Conservation (phyloP, 2,888 invertebrate species). For the Exocentrus adspersus region DNA sequence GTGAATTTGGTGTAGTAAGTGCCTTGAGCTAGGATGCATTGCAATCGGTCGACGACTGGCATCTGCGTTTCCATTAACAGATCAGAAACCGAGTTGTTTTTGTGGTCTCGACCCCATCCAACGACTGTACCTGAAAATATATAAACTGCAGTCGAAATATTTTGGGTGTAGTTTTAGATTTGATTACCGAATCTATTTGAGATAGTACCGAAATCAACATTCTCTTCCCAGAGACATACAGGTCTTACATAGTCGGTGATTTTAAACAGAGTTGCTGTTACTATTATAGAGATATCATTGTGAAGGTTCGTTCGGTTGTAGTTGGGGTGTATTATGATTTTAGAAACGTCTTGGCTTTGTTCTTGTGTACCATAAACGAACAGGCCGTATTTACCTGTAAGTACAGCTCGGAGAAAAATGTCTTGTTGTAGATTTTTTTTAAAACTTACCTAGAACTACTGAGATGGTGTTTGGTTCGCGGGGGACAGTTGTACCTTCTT, state of each 20-base stretch:
- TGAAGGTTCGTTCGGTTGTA: conserved; percentile 55
- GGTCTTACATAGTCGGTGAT: conserved; percentile 67
- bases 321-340: conserved; percentile 60
- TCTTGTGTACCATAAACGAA: conserved; percentile 28
- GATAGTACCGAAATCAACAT: conserved; percentile 43
- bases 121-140: conserved; percentile 54
- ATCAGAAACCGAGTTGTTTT: conserved; percentile 9
- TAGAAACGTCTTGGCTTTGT: conserved; percentile 24
- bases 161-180: not conserved
- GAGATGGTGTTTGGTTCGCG: conserved; percentile 54
- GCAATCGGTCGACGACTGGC: conserved; percentile 66
- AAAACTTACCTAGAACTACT: conserved; percentile 55
- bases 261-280: conserved; percentile 63
- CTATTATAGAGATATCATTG: conserved; percentile 69
- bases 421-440: too few relatives aligned
- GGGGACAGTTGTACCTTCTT: conserved; percentile 37
- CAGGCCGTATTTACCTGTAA: conserved; percentile 34
- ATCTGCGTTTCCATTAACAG: conserved; percentile 68
- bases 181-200: conserved; percentile 49
- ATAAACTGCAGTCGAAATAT: not conserved
- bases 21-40: conserved; percentile 69
- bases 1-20: conserved; percentile 64
- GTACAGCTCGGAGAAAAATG: too few relatives aligned
- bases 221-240: conserved; percentile 68
- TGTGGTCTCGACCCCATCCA: conserved; percentile 58